Evolutionary conservation across 2,888 invertebrate species (phyloP), one percentile per base, ranked within the genome.

Genomic region (Ochropleura leucogaster): DNA sequence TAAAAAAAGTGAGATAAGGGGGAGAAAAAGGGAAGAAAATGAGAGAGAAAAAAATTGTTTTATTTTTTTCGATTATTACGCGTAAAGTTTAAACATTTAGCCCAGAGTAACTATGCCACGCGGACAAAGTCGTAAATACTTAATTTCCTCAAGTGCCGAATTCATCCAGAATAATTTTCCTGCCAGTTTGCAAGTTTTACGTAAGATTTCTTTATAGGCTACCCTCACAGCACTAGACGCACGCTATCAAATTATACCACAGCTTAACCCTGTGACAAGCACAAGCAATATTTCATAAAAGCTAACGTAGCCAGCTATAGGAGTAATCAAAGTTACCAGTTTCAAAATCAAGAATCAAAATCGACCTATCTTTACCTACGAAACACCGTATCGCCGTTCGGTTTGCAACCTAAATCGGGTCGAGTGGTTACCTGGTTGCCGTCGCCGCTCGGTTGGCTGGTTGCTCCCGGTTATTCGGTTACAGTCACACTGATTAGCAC

Each of bases 401-500:
- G 18, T 73, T 42, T 60, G 12, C 57, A 40, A 68, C 47, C 51
- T 49, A 53, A 62, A 66, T 62, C 64, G 51, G 14, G 20, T 63
- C 44, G 63, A 53, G 62, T 79, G 68, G 79, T 69, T 60, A 51
- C 60, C 42, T n/a, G 72, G 77, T 74, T 65, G 57, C 69, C 57
- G 49, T 40, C 70, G 55, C 40, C 57, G 59, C 55, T 72, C 72
- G 82, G 82, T 66, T 71, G 80, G 53, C 78, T 82, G 86, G 79
- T 65, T 71, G 62, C 55, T 68, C 79, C 53, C 44, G 73, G 75
- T 75, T 84, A 86, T 84, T 79, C 64, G 74, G 80, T 87, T 86
- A 83, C 86, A 76, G 64, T 63, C 73, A 59, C 68, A 65, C 77
- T 84, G 83, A 86, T 87, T 86, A 86, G 79, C 78, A 86, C 76